Conservation (phyloP, 2,797 vertebrate species). For the Dendrocincla tyrannina region DNA sequence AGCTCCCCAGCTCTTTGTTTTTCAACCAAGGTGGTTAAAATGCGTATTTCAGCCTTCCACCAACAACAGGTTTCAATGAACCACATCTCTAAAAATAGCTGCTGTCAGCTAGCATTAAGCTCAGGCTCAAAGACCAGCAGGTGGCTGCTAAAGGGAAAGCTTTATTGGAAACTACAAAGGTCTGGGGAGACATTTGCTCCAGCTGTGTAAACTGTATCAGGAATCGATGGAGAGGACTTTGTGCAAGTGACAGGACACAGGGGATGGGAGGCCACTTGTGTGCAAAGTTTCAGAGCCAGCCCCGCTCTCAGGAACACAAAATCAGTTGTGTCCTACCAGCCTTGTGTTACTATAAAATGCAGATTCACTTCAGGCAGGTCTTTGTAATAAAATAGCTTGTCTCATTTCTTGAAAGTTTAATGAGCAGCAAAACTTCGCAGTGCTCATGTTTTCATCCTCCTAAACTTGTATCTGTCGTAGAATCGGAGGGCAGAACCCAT, state of each 20-base stretch:
- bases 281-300: not conserved
- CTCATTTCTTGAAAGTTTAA: not conserved
- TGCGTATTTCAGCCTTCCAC: constrained; percentile 40
- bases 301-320: not conserved
- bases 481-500: not conserved
- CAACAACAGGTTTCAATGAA: constrained; percentile 67
- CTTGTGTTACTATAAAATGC: not conserved
- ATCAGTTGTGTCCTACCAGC: not conserved
- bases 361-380: not conserved
- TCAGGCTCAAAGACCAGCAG: constrained; percentile 52
- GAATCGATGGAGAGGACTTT: not conserved
- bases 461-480: not conserved
- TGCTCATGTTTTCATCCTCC: not conserved
- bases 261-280: not conserved
- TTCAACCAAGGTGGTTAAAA: constrained; percentile 56
- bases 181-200: constrained; percentile 40
- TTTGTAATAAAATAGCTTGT: not conserved
- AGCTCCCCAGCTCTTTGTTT: constrained; percentile 46
- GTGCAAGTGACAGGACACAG: not conserved
- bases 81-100: constrained; percentile 67
- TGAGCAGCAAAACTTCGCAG: not conserved
- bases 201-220: constrained; percentile 5
- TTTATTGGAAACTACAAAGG: constrained; percentile 51
- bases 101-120: constrained; percentile 59
- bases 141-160: constrained; percentile 59